Evolutionary conservation across 2,888 invertebrate genomes (phyloP).

Genomic region (Melitaea athalia): DNA sequence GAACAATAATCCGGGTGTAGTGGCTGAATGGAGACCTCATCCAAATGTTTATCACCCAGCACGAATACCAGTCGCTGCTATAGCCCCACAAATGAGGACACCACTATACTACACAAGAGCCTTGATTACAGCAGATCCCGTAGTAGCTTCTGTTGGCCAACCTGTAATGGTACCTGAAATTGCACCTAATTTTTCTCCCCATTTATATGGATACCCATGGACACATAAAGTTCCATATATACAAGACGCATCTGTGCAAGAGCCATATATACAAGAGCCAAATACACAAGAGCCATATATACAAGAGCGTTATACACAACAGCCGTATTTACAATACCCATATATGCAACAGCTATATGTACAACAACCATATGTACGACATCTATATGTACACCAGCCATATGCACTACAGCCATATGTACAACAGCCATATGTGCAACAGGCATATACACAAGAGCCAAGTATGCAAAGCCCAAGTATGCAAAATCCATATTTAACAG

Average conservation of each 20-base stretch:
- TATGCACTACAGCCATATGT: no score
- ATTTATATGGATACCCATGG: slow-evolving; percentile 20
- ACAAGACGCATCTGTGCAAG: slow-evolving; percentile 20
- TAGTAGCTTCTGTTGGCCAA: slow-evolving; percentile 30
- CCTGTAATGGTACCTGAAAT: slow-evolving; percentile 27
- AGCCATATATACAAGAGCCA: no score
- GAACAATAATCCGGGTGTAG: slow-evolving; percentile 36
- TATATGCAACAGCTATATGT: no score
- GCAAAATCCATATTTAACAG: slow-evolving; percentile 15
- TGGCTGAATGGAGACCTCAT: slow-evolving; percentile 45
- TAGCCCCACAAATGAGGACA: slow-evolving; percentile 39
- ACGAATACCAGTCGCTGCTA: slow-evolving; percentile 40
- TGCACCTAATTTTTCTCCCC: slow-evolving; percentile 12
- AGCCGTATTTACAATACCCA: no score
- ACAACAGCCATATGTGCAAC: no score
- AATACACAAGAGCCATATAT: no score
- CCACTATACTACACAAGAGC: slow-evolving; percentile 41
- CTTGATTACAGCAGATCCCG: slow-evolving; percentile 28
- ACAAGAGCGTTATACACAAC: no score
- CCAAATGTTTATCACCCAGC: slow-evolving; percentile 36
- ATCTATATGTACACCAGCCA: no score
- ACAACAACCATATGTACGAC: no score
- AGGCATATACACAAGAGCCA: no score
- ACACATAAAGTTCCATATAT: slow-evolving; percentile 10
- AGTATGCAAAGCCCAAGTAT: neutral